These are phyloP conservation scores for Darevskia nairensis DNA, from an alignment of 2,797 vertebrate species.

Conservation along the genomic window DNA sequence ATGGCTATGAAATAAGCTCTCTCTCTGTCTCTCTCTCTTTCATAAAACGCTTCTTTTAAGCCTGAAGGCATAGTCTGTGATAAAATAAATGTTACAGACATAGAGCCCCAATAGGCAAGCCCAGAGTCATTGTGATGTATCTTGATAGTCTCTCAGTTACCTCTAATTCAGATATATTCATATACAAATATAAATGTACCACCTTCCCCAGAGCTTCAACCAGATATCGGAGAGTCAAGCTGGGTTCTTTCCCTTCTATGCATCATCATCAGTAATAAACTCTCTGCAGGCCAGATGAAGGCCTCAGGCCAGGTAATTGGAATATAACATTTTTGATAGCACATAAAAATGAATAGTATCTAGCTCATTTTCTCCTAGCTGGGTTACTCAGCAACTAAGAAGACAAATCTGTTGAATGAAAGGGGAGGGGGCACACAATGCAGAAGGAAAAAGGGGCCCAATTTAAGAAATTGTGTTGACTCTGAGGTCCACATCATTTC, in stretches of 20 bases:
- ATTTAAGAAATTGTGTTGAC: slow-evolving; percentile 61
- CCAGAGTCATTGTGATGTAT: slow-evolving; percentile 17
- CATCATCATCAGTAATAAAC: slow-evolving; percentile 24
- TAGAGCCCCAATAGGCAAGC: slow-evolving; percentile 10
- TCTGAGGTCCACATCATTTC: slow-evolving; percentile 31
- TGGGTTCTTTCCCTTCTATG: slow-evolving; percentile 33
- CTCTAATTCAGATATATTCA: slow-evolving; percentile 27
- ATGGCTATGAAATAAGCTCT: background rate
- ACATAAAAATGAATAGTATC: slow-evolving; percentile 41
- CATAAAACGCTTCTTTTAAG: background rate
- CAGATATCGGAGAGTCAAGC: slow-evolving; percentile 13
- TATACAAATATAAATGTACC: slow-evolving; percentile 21
- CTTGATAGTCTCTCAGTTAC: slow-evolving; percentile 11
- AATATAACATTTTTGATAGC: slow-evolving; percentile 22
- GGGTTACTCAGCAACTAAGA: slow-evolving; percentile 22
- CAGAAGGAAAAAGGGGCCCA: slow-evolving; percentile 48
- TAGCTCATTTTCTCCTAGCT: background rate
- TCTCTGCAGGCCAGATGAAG: slow-evolving; percentile 37
- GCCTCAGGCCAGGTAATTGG: slow-evolving; percentile 35
- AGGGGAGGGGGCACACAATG: background rate
- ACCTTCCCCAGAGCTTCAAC: slow-evolving; percentile 24
- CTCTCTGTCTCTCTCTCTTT: background rate
- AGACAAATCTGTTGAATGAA: slow-evolving; percentile 9
- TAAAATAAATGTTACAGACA: background rate
- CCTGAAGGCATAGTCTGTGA: slow-evolving; percentile 27